A percentile compares a stretch with the other conserved stretches of the same genome.
Conservation (phyloP, 2,888 invertebrate species). For the Argynnis bischoffii region DNA sequence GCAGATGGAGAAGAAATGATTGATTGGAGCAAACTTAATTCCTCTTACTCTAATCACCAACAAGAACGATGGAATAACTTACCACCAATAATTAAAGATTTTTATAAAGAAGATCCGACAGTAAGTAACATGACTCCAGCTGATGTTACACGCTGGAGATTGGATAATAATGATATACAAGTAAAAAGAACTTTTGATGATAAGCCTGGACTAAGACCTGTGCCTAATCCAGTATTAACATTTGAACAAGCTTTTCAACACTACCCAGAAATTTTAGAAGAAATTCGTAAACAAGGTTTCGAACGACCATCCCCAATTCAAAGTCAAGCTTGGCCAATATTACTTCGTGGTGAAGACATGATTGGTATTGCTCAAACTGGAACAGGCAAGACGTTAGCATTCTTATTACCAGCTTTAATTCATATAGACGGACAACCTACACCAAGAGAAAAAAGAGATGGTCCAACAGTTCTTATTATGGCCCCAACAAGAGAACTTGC, state of each 20-base stretch:
- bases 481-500: conserved; percentile 97
- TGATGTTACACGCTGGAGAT: conserved; percentile 85
- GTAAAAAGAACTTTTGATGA: conserved; percentile 86
- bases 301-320: conserved; percentile 94
- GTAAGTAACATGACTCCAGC: conserved; percentile 85
- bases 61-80: conserved; percentile 84
- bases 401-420: conserved; percentile 94
- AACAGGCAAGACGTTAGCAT: conserved; percentile 97
- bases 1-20: conserved; percentile 67
- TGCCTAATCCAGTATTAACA: conserved; percentile 90
- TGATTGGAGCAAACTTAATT: conserved; percentile 83
- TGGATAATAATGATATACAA: conserved; percentile 87
- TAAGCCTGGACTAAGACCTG: conserved; percentile 64
- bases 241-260: conserved; percentile 92
- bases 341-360: conserved; percentile 94
- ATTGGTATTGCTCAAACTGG: conserved; percentile 98
- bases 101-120: conserved; percentile 90
- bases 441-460: conserved; percentile 87
- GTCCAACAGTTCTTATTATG: conserved; percentile 93
- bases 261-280: conserved; percentile 91
- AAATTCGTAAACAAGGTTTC: conserved; percentile 92
- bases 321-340: conserved; percentile 96
- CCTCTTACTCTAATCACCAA: conserved; percentile 78
- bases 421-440: conserved; percentile 93
- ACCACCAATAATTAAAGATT: conserved; percentile 88